Evolutionary conservation across 1,140 invertebrate genomes (phyloP), one percentile per base, ranked within the genome.

Genomic region (Hycleus cichorii): DNA sequence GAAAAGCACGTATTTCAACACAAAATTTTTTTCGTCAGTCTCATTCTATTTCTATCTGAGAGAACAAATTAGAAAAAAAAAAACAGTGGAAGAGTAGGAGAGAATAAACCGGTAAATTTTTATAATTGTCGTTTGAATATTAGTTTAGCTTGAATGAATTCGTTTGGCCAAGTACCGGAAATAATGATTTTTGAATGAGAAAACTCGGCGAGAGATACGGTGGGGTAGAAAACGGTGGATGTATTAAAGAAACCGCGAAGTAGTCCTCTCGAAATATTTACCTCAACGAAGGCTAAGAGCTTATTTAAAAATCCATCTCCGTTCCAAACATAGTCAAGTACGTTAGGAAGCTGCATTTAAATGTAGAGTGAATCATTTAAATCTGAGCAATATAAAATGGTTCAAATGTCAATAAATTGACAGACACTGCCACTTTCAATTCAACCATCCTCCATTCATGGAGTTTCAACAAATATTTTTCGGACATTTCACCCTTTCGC

Each of bases 271-370:
- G 49, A 58, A 63, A 52, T 53, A 59, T 63, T 59, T 58, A 59
- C 56, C 42, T 59, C 49, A 32, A 44, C 46, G 50, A 47, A 58
- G 43, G 57, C 52, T 59, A 59, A 63, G 57, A 63, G 60, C 51
- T 51, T 58, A 63, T 63, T 63, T 63, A 59, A 63, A 63, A 63
- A 58, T 63, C 60, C 60, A 63, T 63, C 60, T 63, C 60, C 60
- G 60, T 55, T 63, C 57, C 57, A 47, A 59, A 58, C 51, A 54
- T 44, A 63, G 49, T 53, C 57, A 54, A 63, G 60, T 58, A 59
- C 51, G 46, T 56, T 48, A 49, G 53, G 49, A 63, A 59, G 57
- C 51, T 50, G 57, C 57, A 63, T 63, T 63, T 63, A 59, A 63
- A 63, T 63, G 60, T 49, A 59, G 59, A 63, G 57, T 49, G 60